Conservation (phyloP, 2,888 invertebrate genomes). For the Sipha maydis region DNA sequence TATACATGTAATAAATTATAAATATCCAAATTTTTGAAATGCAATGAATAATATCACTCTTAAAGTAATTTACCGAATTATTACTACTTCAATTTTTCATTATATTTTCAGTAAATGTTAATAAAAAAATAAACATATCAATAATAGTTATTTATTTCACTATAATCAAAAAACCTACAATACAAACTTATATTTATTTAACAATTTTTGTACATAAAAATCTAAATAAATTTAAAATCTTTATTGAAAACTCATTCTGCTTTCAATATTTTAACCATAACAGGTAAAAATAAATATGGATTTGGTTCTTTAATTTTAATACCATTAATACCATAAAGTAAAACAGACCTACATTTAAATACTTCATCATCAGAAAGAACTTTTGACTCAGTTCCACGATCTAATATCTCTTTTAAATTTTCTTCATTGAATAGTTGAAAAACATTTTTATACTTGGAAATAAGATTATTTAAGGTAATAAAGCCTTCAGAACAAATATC, state of each 20-base stretch:
- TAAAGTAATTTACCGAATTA: no score
- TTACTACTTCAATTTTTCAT: no score
- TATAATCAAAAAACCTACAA: not conserved
- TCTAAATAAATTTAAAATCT: not conserved
- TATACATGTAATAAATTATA: no score
- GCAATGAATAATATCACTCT: no score
- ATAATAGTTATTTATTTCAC: not conserved
- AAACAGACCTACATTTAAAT: slow-evolving; percentile 12
- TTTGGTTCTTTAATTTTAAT: slow-evolving; percentile 4
- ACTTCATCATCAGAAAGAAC: slow-evolving; percentile 21
- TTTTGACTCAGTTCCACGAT: not conserved
- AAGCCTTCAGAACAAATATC: slow-evolving; percentile 13
- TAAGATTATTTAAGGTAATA: slow-evolving; percentile 4
- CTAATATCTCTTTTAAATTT: slow-evolving; percentile 4
- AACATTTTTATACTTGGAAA: not conserved
- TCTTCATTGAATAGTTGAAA: not conserved
- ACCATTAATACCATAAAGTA: slow-evolving; percentile 14
- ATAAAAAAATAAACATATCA: not conserved
- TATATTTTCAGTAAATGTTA: not conserved
- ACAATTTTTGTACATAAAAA: not conserved
- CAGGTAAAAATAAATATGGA: slow-evolving; percentile 39
- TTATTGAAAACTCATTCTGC: not conserved
- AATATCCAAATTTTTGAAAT: no score
- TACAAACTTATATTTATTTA: not conserved
- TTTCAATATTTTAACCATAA: slow-evolving; percentile 17